These are phyloP conservation scores for Microctenopoma steveboyesi DNA, from an alignment of 2,797 vertebrate species.

Conservation along the genomic window DNA sequence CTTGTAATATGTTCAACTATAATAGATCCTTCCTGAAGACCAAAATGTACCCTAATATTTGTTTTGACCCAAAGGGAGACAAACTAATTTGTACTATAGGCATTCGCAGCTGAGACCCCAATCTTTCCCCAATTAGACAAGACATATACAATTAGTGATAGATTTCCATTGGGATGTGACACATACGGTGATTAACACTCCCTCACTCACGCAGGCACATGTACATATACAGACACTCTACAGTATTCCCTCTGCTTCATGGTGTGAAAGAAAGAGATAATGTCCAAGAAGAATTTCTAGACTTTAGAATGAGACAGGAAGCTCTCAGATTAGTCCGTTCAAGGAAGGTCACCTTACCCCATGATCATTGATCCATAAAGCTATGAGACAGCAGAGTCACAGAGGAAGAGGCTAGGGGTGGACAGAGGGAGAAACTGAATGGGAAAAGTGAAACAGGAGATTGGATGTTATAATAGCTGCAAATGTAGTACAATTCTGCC, in stretches of 20 bases:
- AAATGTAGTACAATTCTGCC: conserved; percentile 1
- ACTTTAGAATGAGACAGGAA: conserved; percentile 30
- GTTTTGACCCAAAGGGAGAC: conserved; percentile 8
- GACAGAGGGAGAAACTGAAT: conserved; percentile 15
- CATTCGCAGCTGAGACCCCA: conserved; percentile 11
- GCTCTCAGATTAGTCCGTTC: conserved; percentile 35
- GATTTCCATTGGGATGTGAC: conserved; percentile 4
- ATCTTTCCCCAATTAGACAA: conserved; percentile 18
- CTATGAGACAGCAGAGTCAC: conserved; percentile 31
- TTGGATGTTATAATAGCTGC: conserved; percentile 26
- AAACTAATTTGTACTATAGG: conserved; percentile 30
- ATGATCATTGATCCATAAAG: conserved; percentile 64
- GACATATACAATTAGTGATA: conserved; percentile 7
- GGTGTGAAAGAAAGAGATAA: conserved; percentile 25
- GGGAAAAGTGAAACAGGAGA: conserved; percentile 21
- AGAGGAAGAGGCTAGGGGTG: conserved; percentile 4
- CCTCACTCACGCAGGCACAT: neutral
- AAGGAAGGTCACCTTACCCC: conserved; percentile 69
- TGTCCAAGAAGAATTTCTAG: conserved; percentile 40
- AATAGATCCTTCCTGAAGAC: conserved; percentile 8
- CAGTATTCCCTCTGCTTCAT: neutral
- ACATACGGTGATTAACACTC: neutral
- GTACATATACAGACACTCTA: neutral
- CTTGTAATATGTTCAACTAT: neutral
- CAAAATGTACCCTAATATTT: conserved; percentile 17